These are phyloP conservation scores for Lamprotornis superbus DNA, from an alignment of 2,113 vertebrate species.

Conservation along the genomic window DNA sequence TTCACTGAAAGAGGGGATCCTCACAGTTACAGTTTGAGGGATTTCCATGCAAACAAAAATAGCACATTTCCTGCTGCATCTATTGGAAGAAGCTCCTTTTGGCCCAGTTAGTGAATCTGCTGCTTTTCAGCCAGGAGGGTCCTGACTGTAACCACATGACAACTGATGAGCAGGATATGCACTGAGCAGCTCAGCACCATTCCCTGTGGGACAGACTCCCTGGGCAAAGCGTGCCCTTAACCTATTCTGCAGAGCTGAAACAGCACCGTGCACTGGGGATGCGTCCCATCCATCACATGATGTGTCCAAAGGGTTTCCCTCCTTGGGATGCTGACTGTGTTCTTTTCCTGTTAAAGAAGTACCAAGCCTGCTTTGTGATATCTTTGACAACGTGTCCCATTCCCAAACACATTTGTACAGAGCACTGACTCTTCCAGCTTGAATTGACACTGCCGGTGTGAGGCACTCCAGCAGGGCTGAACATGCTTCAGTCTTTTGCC, in stretches of 20 bases:
- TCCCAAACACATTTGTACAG: neutral
- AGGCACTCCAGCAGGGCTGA: neutral
- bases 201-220: neutral
- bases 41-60: neutral
- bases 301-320: neutral
- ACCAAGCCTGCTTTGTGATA: neutral
- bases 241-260: neutral
- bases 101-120: neutral
- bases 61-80: conserved; percentile 7
- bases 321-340: neutral
- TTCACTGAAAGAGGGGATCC: neutral
- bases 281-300: fast-evolving
- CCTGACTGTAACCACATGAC: fast-evolving
- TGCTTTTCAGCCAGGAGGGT: neutral
- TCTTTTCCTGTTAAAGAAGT: neutral
- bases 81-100: conserved; percentile 13
- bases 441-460: neutral
- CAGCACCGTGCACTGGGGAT: neutral
- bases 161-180: neutral
- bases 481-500: neutral
- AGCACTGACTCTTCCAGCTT: neutral
- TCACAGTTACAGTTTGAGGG: neutral
- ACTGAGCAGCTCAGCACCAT: neutral
- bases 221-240: neutral
- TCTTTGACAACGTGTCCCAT: neutral